Base-by-base conservation (phyloP, 2,113 vertebrate genomes). In the Donacobius atricapilla region DNA sequence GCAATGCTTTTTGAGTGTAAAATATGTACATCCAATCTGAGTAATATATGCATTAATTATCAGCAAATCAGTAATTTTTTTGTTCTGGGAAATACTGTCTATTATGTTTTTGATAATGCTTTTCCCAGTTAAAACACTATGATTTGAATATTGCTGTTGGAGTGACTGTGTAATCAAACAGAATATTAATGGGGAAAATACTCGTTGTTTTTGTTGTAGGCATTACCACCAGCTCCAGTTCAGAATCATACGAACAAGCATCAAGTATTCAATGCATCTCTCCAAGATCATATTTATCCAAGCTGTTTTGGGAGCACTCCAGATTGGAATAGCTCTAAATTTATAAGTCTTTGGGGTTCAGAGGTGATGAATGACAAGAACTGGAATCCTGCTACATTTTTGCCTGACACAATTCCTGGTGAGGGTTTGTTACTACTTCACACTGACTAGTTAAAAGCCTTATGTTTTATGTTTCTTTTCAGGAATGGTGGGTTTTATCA, bases 271-370 rank as follows among this genome's bases (percentile, higher is more conserved):
- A 99, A 98, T 93, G 98, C 99, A 17, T 98, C 99, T 87, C 98
- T 99, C 90, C 99, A 99, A 70, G 99, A 99, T 92, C 99, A 99
- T 89, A 98, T 99, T 94, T 99, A 99, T 97, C 99, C 98, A 90
- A 99, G 98, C 97, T 99, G 99, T 97, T 99, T 99, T 93, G 98
- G 98, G 60, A 98, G 97, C 71, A 96, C 99, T 78, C 98, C 98
- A 66, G 99, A 99, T 97, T 99, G 99, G 99, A 99, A 98, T 97
- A 99, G 98, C 95, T 99, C 99, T 51, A 99, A 99, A 97, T 99
- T 99, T 91, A 98, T 99, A 97, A 99, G 99, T 97, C 98, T 99
- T 84, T 99, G 99, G 99, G 99, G 98, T 79, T 99, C 99, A 83
- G 98, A 99, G 92, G 98, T 99, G 98, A 99, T 99, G 99, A 99